Evolutionary conservation across 2,797 vertebrate species (phyloP), one percentile per base, ranked within the genome.

Genomic region (Chelonia mydas): DNA sequence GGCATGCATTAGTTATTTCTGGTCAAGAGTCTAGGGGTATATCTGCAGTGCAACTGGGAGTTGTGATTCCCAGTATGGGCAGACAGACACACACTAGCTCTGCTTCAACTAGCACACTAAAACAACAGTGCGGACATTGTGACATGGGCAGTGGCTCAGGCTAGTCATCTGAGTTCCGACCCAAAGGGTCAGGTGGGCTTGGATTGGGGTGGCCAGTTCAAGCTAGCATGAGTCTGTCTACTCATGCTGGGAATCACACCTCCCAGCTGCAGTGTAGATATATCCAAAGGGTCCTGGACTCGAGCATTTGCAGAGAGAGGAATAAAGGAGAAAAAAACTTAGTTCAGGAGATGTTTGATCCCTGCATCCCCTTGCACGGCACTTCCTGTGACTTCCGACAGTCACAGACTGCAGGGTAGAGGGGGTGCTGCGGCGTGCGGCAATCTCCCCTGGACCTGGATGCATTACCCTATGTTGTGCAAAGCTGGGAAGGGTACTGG

Each of bases 281-380:
- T 23, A 72, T 11, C n/a, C 61, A 68, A 68, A 16, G 61, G 16
- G 61, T 68, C 33, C 33, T 78, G 68, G 86, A 93, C 37, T 59
- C n/a, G 86, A 68, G 21, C 47, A 92, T 92, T 95, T 96, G 59
- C 89, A 95, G 86, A 77, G 41, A 77, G 68, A 94, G 94, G 90
- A 94, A 57, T 25, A 61, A 77, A 50, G 89, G 77, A 88, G 95
- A 91, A 89, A 90, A 84, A 84, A 95, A 81, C 0, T 1, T 57
- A 92, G 92, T 92, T 95, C 8, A 51, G 91, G 76, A 84, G 89
- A 72, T 51, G 79, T 89, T 96, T 87, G 77, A 65, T 81, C 94
- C 82, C 81, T 45, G 93, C 84, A 87, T 25, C 72, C 41, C 76
- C 72, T 76, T 76, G 93, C 1, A 19, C 41, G 86, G 88, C 82